These are phyloP conservation scores for Chalcosyrphus nemorum DNA, from an alignment of 2,888 invertebrate species.

Conservation along the genomic window DNA sequence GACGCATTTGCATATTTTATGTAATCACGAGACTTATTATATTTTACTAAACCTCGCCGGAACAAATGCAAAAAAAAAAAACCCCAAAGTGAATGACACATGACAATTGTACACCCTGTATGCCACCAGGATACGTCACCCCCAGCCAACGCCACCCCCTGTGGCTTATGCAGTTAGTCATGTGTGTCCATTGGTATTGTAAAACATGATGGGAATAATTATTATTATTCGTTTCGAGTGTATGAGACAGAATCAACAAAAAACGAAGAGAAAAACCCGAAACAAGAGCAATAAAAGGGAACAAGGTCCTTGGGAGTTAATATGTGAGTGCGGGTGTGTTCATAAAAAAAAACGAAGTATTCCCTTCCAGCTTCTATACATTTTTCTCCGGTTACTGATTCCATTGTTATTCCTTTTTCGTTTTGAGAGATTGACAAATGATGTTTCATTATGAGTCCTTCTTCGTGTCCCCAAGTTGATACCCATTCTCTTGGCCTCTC, in stretches of 20 bases:
- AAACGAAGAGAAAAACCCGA: conserved; percentile 8
- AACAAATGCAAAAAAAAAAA: conserved; percentile 12
- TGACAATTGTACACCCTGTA: conserved; percentile 53
- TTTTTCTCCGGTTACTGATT: conserved; percentile 57
- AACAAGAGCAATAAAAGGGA: conserved; percentile 65
- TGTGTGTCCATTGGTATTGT: conserved; percentile 65
- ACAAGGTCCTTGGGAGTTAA: conserved; percentile 62
- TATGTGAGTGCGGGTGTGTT: neutral
- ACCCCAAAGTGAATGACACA: conserved; percentile 33
- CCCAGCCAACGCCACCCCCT: neutral
- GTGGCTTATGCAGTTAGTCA: conserved; percentile 48
- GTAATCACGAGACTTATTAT: conserved; percentile 37
- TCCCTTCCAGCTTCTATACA: conserved; percentile 13
- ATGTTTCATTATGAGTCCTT: conserved; percentile 71
- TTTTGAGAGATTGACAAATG: conserved; percentile 73
- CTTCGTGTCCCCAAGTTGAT: conserved; percentile 49
- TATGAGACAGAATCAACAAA: conserved; percentile 29
- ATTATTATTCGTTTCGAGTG: conserved; percentile 65
- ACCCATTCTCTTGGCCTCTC: neutral
- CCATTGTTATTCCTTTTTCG: conserved; percentile 70
- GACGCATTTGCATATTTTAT: conserved; percentile 36
- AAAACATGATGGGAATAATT: conserved; percentile 70
- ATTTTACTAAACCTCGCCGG: conserved; percentile 16
- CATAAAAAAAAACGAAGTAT: conserved; percentile 17
- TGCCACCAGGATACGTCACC: conserved; percentile 49